Evolutionary conservation across 2,113 vertebrate species (phyloP).

Genomic region (Phyllopteryx taeniolatus): DNA sequence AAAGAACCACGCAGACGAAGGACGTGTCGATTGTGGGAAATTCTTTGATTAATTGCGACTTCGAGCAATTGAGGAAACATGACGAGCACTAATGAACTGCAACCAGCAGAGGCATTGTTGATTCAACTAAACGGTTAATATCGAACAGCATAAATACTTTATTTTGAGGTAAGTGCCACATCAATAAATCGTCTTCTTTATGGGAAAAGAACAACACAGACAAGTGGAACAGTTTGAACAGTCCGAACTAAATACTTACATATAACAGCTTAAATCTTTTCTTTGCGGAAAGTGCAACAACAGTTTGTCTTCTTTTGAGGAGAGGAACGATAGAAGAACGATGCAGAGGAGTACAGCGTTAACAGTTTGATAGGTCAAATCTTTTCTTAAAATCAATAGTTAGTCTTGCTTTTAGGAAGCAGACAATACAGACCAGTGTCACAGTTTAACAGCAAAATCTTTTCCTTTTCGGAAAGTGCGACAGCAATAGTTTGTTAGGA

Average conservation of each 20-base stretch:
- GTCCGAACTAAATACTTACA: neutral
- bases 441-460: too few relatives aligned
- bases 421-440: too few relatives aligned
- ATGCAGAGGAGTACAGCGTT: too few relatives aligned
- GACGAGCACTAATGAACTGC: neutral
- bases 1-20: neutral
- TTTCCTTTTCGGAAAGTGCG: too few relatives aligned
- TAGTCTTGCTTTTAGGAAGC: neutral
- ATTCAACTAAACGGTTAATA: neutral
- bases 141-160: neutral
- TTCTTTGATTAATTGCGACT: neutral
- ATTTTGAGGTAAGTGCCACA: neutral
- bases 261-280: neutral
- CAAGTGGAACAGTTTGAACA: too few relatives aligned
- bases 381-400: neutral
- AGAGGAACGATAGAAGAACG: too few relatives aligned
- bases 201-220: neutral
- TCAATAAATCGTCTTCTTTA: neutral
- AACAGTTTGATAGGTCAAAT: too few relatives aligned
- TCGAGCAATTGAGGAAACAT: neutral
- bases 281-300: too few relatives aligned
- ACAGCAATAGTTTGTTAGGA: too few relatives aligned
- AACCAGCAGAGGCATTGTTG: neutral
- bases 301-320: too few relatives aligned
- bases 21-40: neutral